Evolutionary conservation across 1,140 invertebrate species (phyloP), one percentile per base, ranked within the genome.

Genomic region (Oedothorax gibbosus): DNA sequence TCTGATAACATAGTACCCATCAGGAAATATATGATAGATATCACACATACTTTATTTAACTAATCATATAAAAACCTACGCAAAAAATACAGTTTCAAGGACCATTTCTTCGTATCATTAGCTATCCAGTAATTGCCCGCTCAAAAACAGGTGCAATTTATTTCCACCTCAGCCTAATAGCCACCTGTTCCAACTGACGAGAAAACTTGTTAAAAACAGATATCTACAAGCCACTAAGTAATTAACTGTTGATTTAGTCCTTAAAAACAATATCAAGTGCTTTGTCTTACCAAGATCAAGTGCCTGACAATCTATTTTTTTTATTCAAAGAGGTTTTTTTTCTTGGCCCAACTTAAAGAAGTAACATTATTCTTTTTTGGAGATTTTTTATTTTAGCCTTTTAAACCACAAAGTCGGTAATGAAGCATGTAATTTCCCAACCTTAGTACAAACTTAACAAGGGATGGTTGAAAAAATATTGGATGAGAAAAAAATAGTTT

Each of bases 351-450:
- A 18, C 18, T 84, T 84, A 75, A 84, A 84, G 72, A 76, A 84
- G 71, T 84, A 56, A 57, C 81, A 84, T 84, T 76, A 84, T 84
- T 84, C 72, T 73, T 57, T 80, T 80, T 69, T 54, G 35, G 35
- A 35, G 2, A 35, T 35, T 35, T 35, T 35, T 35, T 35, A 35
- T 35, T 35, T 35, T 35, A 35, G 35, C 80, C 64, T 82, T 82
- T 56, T n/a, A 84, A 83, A 84, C 81, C 81, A n/a, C 81, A 62
- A 76, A 75, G 72, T 73, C 51, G 81, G 81, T 84, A 84, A 84
- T 84, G 81, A 84, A 84, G 71, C 81, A 57, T 75, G 81, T 84
- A 84, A 84, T 84, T 84, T 84, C 72, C 35, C 76, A 84, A 84
- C 81, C 81, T 84, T 72, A 75, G 35, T 35, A 84, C 81, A 84